Conservation (phyloP, 2,888 invertebrate species). For the Eulithis prunata region DNA sequence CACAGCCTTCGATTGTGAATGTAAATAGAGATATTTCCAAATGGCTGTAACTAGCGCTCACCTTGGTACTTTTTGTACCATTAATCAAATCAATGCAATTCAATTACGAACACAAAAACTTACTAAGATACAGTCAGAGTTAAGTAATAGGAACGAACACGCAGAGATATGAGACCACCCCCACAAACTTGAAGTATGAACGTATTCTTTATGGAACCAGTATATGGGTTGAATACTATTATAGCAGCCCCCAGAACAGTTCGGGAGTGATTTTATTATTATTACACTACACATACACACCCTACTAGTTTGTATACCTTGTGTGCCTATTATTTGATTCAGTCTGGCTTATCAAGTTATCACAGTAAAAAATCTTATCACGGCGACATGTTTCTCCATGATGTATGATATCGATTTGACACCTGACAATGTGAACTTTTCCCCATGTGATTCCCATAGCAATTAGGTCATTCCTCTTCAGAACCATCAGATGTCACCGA, state of each 20-base stretch:
- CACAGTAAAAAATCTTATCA: slow-evolving; percentile 32
- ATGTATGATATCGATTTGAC: slow-evolving; percentile 32
- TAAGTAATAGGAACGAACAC: too few species aligned
- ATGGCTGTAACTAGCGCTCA: slow-evolving; percentile 25
- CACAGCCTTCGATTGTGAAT: slow-evolving; percentile 40
- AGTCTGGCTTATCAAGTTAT: too few species aligned
- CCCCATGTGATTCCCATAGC: slow-evolving; percentile 41
- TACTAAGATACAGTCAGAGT: background rate
- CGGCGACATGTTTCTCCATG: slow-evolving; percentile 29
- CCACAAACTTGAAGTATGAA: too few species aligned
- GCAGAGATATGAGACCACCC: too few species aligned
- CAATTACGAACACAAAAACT: background rate
- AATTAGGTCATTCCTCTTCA: slow-evolving; percentile 49
- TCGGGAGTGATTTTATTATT: too few species aligned
- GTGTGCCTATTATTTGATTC: too few species aligned
- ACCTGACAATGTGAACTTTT: slow-evolving; percentile 32
- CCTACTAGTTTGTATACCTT: too few species aligned
- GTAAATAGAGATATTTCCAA: slow-evolving; percentile 35
- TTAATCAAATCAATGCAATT: slow-evolving; percentile 20
- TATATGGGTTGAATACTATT: too few species aligned
- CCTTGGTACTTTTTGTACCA: slow-evolving; percentile 18
- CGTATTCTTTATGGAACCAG: too few species aligned
- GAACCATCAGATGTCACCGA: slow-evolving; percentile 51
- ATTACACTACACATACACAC: too few species aligned
- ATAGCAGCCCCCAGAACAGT: too few species aligned